phyloP scores from a whole-genome alignment of 2,113 vertebrate genomes.

The Corythaixoides concolor region DNA sequence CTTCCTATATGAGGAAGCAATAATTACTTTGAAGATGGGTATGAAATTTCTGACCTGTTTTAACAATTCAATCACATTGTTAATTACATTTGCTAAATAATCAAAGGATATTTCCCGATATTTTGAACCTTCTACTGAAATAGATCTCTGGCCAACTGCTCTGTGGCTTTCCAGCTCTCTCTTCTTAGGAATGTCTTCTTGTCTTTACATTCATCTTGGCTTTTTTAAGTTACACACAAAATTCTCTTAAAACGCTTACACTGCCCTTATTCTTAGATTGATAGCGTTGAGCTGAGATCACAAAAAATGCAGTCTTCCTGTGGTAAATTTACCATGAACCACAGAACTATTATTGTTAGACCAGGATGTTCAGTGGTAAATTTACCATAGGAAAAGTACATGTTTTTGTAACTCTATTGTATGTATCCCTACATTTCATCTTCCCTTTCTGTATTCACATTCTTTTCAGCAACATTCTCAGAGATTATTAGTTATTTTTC shows the following conservation, averaged over 20 bases:
- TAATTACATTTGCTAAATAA: not conserved
- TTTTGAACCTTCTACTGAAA: not conserved
- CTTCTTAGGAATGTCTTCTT: not conserved
- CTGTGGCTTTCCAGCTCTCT: not conserved
- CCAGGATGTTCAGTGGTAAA: not conserved
- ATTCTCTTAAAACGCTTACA: not conserved
- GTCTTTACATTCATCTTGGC: not conserved
- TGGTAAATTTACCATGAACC: constrained; percentile 18
- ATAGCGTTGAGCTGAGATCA: not conserved
- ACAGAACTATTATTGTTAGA: constrained; percentile 22
- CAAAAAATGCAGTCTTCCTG: not conserved
- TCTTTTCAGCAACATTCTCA: not conserved
- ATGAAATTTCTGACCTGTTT: not conserved
- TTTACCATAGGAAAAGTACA: constrained; percentile 21
- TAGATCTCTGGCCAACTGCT: not conserved
- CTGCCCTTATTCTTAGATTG: not conserved
- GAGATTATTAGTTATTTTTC: not conserved
- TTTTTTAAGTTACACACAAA: not conserved
- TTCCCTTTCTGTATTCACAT: not conserved
- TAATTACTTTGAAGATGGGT: not conserved
- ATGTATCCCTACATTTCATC: not conserved
- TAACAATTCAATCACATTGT: not conserved
- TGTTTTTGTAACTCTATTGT: not conserved
- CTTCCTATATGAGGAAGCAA: not conserved
- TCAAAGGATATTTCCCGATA: not conserved